Conservation (phyloP, 2,888 invertebrate species). For the Himalopsyche tibetana region DNA sequence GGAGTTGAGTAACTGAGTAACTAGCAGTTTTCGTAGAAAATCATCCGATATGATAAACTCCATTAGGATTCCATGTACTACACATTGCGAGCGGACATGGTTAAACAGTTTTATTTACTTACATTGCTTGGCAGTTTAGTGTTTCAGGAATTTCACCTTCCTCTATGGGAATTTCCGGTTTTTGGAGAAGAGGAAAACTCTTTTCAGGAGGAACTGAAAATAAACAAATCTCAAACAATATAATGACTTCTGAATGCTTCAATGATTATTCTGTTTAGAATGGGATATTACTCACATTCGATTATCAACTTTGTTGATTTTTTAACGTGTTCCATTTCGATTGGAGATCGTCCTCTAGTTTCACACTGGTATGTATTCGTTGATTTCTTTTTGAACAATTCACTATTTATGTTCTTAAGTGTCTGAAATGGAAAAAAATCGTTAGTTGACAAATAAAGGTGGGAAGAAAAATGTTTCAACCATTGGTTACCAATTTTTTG, state of each 20-base stretch:
- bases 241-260: no score
- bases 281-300: neutral
- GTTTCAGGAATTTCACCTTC: neutral
- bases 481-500: no score
- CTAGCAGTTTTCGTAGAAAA: no score
- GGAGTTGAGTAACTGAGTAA: no score
- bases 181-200: neutral
- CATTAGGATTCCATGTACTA: no score
- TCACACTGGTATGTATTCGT: neutral
- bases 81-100: no score
- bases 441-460: neutral
- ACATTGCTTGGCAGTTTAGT: neutral
- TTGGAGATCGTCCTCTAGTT: neutral
- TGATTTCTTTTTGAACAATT: neutral
- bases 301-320: neutral
- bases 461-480: neutral
- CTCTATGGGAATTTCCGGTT: neutral
- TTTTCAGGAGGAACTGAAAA: slow-evolving; percentile 14
- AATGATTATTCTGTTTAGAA: neutral
- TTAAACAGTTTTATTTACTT: neutral
- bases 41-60: no score
- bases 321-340: neutral
- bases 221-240: neutral
- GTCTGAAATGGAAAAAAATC: neutral
- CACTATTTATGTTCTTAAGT: neutral